Evolutionary conservation across 2,113 vertebrate genomes (phyloP).

Genomic region (Boleophthalmus pectinirostris): DNA sequence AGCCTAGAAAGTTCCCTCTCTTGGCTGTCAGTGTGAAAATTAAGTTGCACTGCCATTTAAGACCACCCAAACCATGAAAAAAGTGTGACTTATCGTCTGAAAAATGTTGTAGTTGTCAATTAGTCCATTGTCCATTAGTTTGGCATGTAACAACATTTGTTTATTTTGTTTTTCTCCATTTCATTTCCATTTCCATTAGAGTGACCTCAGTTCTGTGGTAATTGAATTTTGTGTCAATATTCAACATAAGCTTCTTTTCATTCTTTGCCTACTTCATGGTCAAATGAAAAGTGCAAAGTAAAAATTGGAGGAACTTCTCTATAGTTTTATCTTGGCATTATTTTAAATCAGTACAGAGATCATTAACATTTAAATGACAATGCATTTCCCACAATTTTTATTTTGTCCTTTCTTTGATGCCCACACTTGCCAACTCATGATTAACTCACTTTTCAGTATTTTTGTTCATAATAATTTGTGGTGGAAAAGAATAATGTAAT

Average conservation of each 20-base stretch:
- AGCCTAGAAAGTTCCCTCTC: too few species aligned
- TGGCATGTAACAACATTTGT: constrained; percentile 95
- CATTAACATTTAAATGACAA: neutral
- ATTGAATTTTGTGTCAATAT: constrained; percentile 89
- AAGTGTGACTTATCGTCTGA: too few species aligned
- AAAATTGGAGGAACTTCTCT: constrained; percentile 26
- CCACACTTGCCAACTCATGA: constrained; percentile 60
- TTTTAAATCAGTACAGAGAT: neutral
- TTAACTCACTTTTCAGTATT: constrained; percentile 17
- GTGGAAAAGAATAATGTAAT: constrained; percentile 13
- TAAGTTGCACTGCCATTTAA: too few species aligned
- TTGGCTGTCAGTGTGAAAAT: too few species aligned
- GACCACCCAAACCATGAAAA: too few species aligned
- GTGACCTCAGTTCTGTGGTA: constrained; percentile 99
- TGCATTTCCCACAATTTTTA: constrained; percentile 34
- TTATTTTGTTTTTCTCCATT: constrained; percentile 86
- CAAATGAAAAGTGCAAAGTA: constrained; percentile 70
- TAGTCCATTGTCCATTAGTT: constrained; percentile 79
- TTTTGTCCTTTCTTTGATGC: constrained; percentile 57
- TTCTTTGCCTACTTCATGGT: constrained; percentile 62
- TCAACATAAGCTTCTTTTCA: constrained; percentile 75
- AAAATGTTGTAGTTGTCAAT: constrained; percentile 44
- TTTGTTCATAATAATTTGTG: constrained; percentile 38
- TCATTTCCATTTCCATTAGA: constrained; percentile 98
- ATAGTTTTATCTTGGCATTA: too few species aligned